Evolutionary conservation across 2,113 vertebrate genomes (phyloP), one percentile per base, ranked within the genome.

Genomic region (Oriolus oriolus): DNA sequence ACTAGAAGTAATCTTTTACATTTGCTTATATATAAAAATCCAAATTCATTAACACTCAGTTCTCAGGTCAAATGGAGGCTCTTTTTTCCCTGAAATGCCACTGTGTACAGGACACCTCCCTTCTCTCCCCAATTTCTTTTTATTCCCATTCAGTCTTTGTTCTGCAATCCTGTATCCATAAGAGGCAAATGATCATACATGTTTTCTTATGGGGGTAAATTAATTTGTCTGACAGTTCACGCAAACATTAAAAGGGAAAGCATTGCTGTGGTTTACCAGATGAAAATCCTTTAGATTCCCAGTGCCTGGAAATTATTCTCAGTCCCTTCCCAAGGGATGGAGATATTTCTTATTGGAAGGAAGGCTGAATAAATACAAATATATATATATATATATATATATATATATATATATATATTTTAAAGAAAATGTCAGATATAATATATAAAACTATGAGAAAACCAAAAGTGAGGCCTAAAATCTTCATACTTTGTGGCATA

Each of bases 141-240:
- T 49, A 61, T 64, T 92, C 24, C 10, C 7, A 3, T 63, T 59
- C 18, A 10, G 2, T 42, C 63, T 60, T 39, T 0, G 0, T 75
- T 78, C 57, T 42, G 26, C 27, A 78, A 1, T 37, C 7, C 17
- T 42, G 18, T 57, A 42, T 41, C 28, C 23, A 0, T 39, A 47
- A 52, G 23, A 66, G 26, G 23, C 9, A 70, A 21, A 11, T 15
- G 23, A 45, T 42, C 16, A 17, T 13, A 27, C 6, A 11, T 19
- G 9, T 35, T 45, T 87, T 78, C 50, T 59, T 66, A 28, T 6
- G 56, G 21, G 27, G 3, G 3, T 39, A 50, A 84, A n/a, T 11
- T 53, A 59, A 2, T 41, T 74, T 86, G 13, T 54, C 47, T 69
- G 71, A 50, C 8, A 50, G 16, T 77, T 75, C 39, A 63, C 2